Evolutionary conservation across 2,113 vertebrate genomes (phyloP).

Genomic region (Chaetorhynchus papuensis): DNA sequence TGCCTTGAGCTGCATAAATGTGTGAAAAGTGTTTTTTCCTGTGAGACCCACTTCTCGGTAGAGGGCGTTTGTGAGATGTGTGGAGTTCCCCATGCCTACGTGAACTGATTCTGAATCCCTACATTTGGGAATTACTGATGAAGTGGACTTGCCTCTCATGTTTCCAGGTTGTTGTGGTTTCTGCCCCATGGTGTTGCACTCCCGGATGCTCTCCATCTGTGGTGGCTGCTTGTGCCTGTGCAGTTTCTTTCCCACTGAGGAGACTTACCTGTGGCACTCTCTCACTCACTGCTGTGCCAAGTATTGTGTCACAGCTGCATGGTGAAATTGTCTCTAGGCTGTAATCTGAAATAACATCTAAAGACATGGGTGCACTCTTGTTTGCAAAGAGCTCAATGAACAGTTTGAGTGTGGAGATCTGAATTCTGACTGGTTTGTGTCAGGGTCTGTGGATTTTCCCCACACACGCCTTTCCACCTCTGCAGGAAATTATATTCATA

Average conservation of each 20-base stretch:
- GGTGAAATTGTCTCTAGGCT: neutral
- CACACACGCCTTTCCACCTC: neutral
- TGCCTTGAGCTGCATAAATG: accelerated
- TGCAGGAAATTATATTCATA: neutral
- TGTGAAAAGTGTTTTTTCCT: neutral
- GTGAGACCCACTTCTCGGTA: neutral
- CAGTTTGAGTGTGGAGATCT: neutral
- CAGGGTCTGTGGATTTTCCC: neutral
- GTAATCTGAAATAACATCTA: neutral
- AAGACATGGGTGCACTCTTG: neutral
- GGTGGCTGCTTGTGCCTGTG: neutral
- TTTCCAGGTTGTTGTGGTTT: neutral
- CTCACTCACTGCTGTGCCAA: neutral
- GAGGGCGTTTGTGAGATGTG: neutral
- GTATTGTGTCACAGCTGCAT: neutral
- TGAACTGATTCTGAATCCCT: neutral
- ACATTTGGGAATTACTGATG: neutral
- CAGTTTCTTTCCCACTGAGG: neutral
- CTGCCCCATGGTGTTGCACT: neutral
- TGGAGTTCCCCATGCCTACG: neutral
- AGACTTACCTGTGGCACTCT: neutral
- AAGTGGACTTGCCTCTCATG: neutral
- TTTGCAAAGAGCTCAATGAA: neutral
- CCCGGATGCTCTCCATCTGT: accelerated
- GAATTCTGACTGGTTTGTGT: neutral